Evolutionary conservation across 1,140 invertebrate genomes (phyloP).

Genomic region (Phthorimaea operculella): DNA sequence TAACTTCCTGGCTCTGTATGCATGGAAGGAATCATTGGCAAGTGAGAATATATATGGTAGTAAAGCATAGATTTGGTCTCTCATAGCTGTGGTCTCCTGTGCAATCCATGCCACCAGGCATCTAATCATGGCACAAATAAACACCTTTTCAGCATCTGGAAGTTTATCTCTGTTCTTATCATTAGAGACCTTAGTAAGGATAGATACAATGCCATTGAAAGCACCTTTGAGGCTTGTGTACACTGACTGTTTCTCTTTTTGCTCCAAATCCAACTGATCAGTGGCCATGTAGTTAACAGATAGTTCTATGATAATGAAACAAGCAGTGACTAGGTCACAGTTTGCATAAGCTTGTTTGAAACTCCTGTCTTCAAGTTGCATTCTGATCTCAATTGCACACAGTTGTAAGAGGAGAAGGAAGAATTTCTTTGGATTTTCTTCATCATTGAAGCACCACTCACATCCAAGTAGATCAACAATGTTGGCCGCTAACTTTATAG

Average conservation of each 20-base stretch:
- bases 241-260: conserved; percentile 89
- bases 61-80: conserved; percentile 81
- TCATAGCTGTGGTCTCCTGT: conserved; percentile 91
- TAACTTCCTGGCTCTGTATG: conserved; percentile 71
- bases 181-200: conserved; percentile 78
- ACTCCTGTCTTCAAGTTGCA: conserved; percentile 89
- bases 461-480: conserved; percentile 85
- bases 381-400: conserved; percentile 89
- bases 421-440: conserved; percentile 83
- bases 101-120: conserved; percentile 89
- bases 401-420: conserved; percentile 87
- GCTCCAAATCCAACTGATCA: conserved; percentile 84
- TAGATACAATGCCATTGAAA: conserved; percentile 82
- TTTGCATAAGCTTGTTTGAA: conserved; percentile 81
- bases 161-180: conserved; percentile 75
- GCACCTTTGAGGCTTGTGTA: conserved; percentile 92
- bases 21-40: conserved; percentile 85
- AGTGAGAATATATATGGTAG: conserved; percentile 82
- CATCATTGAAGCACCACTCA: conserved; percentile 83
- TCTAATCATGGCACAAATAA: conserved; percentile 84
- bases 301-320: conserved; percentile 85
- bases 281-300: conserved; percentile 84
- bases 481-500: conserved; percentile 82
- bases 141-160: conserved; percentile 75
- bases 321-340: conserved; percentile 81